These are phyloP conservation scores for Glaucomys volans DNA, from an alignment of 2,113 vertebrate species.

Conservation along the genomic window DNA sequence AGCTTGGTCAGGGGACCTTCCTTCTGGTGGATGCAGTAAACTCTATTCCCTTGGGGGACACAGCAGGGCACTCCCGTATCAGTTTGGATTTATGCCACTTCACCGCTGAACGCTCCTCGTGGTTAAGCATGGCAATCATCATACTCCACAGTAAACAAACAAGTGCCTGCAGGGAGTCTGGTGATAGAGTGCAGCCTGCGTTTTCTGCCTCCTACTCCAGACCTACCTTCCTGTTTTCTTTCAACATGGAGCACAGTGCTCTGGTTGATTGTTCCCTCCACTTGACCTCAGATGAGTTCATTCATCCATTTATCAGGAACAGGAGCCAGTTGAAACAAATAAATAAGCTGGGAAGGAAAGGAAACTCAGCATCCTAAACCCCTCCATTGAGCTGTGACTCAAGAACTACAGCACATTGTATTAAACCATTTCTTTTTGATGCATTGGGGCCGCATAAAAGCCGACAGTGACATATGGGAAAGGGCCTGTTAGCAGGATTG, in stretches of 20 bases:
- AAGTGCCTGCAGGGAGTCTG: not conserved
- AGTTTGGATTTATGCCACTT: not conserved
- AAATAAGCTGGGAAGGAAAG: conserved; percentile 56
- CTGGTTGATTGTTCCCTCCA: conserved; percentile 55
- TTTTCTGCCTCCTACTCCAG: not conserved
- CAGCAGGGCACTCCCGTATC: not conserved
- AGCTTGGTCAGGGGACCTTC: not conserved
- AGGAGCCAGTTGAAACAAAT: conserved; percentile 35
- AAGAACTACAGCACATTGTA: conserved; percentile 83
- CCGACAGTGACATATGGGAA: conserved; percentile 89
- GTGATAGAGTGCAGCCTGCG: not conserved
- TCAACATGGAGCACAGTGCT: not conserved
- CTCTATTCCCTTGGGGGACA: not conserved
- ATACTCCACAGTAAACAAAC: not conserved
- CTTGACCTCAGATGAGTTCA: conserved; percentile 71
- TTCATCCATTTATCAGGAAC: conserved; percentile 67
- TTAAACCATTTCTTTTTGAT: conserved; percentile 88
- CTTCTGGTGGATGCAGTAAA: not conserved
- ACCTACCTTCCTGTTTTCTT: not conserved
- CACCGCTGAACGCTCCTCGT: not conserved
- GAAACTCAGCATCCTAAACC: conserved; percentile 72
- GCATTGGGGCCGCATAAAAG: conserved; percentile 83
- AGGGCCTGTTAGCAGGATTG: conserved; percentile 83
- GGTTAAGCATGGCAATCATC: not conserved
- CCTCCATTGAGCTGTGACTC: conserved; percentile 82